phyloP scores from a whole-genome alignment of 2,797 vertebrate genomes.

The Enteromius paludinosus region DNA sequence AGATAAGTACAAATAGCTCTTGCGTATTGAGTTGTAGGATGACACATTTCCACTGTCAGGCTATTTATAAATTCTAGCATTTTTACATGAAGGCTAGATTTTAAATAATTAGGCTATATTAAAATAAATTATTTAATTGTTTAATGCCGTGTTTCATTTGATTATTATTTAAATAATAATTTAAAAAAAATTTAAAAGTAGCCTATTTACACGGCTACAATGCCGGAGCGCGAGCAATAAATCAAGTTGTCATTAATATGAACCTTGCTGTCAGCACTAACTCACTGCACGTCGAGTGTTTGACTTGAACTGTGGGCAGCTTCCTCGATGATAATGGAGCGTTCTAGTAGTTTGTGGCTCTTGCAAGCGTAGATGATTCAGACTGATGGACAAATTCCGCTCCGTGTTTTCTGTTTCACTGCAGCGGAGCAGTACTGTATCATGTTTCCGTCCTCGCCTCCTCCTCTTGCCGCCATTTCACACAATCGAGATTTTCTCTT shows the following conservation, averaged over 20 bases:
- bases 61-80: not conserved
- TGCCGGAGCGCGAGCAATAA: not conserved
- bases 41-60: not conserved
- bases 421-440: slow-evolving; percentile 46
- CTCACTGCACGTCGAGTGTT: not conserved
- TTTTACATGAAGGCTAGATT: not conserved
- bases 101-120: not conserved
- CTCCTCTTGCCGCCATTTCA: slow-evolving; percentile 60
- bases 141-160: not conserved
- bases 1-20: no score
- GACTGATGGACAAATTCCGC: slow-evolving; percentile 11
- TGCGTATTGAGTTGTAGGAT: not conserved
- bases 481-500: slow-evolving; percentile 37
- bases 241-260: not conserved
- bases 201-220: not conserved
- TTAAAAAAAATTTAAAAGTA: not conserved
- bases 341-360: not conserved
- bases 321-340: not conserved
- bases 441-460: slow-evolving; percentile 47
- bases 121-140: not conserved
- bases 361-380: not conserved
- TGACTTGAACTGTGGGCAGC: no score
- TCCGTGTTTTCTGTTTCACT: slow-evolving; percentile 46
- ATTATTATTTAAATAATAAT: not conserved
- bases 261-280: not conserved